Evolutionary conservation across 2,888 invertebrate species (phyloP).

Genomic region (Blastobasis adustella): DNA sequence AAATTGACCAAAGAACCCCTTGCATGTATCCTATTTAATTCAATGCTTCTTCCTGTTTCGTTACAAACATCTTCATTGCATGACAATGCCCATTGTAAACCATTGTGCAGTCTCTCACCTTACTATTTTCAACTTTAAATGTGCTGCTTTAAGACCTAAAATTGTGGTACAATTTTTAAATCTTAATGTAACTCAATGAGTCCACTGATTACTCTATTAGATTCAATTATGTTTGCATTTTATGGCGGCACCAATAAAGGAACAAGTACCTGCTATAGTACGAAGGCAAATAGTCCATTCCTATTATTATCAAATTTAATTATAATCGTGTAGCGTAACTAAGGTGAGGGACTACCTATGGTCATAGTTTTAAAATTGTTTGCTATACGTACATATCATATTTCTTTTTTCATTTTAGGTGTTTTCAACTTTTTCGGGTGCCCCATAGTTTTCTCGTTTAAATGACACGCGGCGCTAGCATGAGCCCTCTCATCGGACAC

Average conservation of each 20-base stretch:
- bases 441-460: slow-evolving; percentile 74
- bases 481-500: slow-evolving; percentile 51
- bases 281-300: no score
- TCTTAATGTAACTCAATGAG: no score
- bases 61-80: slow-evolving; percentile 11
- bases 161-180: no score
- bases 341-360: slow-evolving; percentile 38
- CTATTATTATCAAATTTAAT: no score
- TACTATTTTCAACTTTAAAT: not conserved
- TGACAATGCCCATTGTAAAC: slow-evolving; percentile 3
- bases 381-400: slow-evolving; percentile 59
- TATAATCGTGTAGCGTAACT: no score
- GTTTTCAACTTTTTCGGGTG: slow-evolving; percentile 76
- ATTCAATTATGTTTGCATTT: no score
- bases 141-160: no score
- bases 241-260: no score
- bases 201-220: no score
- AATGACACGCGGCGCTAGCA: slow-evolving; percentile 65
- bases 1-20: not conserved
- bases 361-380: slow-evolving; percentile 17
- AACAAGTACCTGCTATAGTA: no score
- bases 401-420: slow-evolving; percentile 74
- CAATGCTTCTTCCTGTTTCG: slow-evolving; percentile 9
- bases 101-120: slow-evolving; percentile 3
- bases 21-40: slow-evolving; percentile 5